phyloP scores from a whole-genome alignment of 2,797 vertebrate species.

The Crenichthys baileyi region DNA sequence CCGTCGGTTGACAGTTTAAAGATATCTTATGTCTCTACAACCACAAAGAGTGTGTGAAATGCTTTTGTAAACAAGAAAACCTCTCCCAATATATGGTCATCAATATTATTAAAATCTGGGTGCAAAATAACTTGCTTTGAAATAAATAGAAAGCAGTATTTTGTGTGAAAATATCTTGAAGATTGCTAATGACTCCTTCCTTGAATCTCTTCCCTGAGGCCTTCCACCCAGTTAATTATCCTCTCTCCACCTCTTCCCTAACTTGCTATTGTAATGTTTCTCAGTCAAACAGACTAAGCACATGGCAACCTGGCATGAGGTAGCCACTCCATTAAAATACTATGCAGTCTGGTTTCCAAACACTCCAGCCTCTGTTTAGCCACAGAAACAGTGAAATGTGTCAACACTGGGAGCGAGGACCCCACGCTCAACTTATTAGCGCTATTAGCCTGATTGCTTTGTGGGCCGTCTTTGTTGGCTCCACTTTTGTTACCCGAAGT shows the following conservation, averaged over 20 bases:
- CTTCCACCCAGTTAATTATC: constrained; percentile 74
- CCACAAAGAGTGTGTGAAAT: not conserved
- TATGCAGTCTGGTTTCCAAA: constrained; percentile 76
- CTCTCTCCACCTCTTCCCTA: constrained; percentile 61
- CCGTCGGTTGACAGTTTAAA: constrained; percentile 24
- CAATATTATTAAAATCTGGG: not conserved
- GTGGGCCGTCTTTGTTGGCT: constrained; percentile 77
- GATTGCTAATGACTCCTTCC: constrained; percentile 42
- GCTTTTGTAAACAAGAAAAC: not conserved
- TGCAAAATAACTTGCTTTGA: constrained; percentile 23
- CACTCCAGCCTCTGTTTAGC: constrained; percentile 82
- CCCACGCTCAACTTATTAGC: constrained; percentile 82
- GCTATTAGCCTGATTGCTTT: constrained; percentile 84
- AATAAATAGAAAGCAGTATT: constrained; percentile 29
- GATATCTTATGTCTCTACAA: constrained; percentile 3
- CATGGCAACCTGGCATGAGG: constrained; percentile 75
- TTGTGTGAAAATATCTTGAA: constrained; percentile 33
- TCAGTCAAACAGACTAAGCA: constrained; percentile 63
- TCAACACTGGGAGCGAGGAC: constrained; percentile 78
- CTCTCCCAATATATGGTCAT: not conserved
- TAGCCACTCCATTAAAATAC: constrained; percentile 76
- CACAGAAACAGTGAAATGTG: constrained; percentile 82
- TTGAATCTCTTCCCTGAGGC: constrained; percentile 46
- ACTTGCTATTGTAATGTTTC: constrained; percentile 68
- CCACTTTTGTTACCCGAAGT: constrained; percentile 69